phyloP scores from a whole-genome alignment of 2,113 vertebrate species.

The Pipa parva region DNA sequence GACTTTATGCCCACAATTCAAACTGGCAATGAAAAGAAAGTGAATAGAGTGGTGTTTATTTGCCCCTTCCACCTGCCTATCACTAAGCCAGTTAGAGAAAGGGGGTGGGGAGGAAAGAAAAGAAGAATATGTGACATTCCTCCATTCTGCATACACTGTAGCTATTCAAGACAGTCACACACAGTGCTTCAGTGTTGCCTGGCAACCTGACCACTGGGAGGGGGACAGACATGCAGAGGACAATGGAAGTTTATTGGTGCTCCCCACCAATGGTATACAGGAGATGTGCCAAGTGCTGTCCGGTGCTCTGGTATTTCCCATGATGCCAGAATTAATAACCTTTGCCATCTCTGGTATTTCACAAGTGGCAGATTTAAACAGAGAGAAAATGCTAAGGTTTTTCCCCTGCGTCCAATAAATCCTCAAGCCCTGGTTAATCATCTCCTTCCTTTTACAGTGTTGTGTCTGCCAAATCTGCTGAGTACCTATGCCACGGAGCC shows the following conservation, averaged over 20 bases:
- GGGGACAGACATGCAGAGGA: constrained; percentile 4
- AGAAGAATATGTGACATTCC: constrained; percentile 14
- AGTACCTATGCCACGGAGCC: neutral
- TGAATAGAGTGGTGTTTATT: too few relatives aligned
- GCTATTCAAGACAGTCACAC: constrained; percentile 10
- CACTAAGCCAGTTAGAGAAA: too few relatives aligned
- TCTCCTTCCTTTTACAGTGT: neutral
- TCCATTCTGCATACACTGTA: constrained; percentile 10
- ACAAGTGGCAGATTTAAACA: neutral
- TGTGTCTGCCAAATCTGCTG: neutral
- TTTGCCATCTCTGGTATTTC: neutral
- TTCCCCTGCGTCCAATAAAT: neutral
- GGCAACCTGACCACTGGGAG: constrained; percentile 12
- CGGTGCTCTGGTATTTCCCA: constrained; percentile 17
- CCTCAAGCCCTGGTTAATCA: neutral
- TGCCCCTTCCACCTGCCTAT: too few relatives aligned
- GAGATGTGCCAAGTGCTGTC: constrained; percentile 18
- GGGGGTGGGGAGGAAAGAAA: neutral
- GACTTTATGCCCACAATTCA: too few relatives aligned
- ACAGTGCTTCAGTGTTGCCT: constrained; percentile 17
- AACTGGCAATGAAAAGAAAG: too few relatives aligned
- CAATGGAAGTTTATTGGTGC: neutral
- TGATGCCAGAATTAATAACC: neutral
- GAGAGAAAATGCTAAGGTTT: neutral
- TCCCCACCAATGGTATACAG: neutral